Base-by-base conservation (phyloP, 1,140 invertebrate species). In the Ericerus pela region DNA sequence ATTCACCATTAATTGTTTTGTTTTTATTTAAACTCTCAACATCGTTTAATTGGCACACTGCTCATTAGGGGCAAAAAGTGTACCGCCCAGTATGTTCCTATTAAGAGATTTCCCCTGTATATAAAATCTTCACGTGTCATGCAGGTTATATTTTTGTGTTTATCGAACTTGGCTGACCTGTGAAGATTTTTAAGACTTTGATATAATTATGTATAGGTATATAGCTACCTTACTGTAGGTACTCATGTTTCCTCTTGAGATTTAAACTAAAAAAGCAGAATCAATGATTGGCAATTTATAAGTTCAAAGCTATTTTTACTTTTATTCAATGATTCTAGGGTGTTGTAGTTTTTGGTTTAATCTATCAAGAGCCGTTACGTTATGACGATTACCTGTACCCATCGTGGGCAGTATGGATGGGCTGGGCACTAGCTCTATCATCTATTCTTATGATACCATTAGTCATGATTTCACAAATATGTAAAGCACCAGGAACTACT, bases 381-480 rank as follows among this genome's bases (percentile, higher is more conserved):
- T 85, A 85, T 66, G 75, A 78, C 58, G 73, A 76, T 22, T 85
- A 85, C 65, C 67, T 66, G 3, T 87, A 84, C 64, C 84, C 84
- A 0, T 67, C 61, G 55, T 85, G 83, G 83, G 82, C 82, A 1
- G 80, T 80, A 63, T 74, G 76, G 53, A 65, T 85, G 4, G 84
- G 84, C 37, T 85, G 82, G 81, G 68, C 73, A 3, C 70, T 87
- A 20, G 80, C 82, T 11, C 71, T 81, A 37, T 81, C 80, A 29
- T 83, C 83, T 10, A 81, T 84, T 14, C 69, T 81, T 28, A 81
- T 84, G 77, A 81, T 84, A 61, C 81, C 81, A 1, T 62, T 79
- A 2, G 72, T 79, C 18, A 80, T 78, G 2, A 66, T 80, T 14
- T 73, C 78, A 53, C 73, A 77, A 59, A 60, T 83, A 0, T 60